These are phyloP conservation scores for Saxicola maurus DNA, from an alignment of 2,797 vertebrate species.

Conservation along the genomic window DNA sequence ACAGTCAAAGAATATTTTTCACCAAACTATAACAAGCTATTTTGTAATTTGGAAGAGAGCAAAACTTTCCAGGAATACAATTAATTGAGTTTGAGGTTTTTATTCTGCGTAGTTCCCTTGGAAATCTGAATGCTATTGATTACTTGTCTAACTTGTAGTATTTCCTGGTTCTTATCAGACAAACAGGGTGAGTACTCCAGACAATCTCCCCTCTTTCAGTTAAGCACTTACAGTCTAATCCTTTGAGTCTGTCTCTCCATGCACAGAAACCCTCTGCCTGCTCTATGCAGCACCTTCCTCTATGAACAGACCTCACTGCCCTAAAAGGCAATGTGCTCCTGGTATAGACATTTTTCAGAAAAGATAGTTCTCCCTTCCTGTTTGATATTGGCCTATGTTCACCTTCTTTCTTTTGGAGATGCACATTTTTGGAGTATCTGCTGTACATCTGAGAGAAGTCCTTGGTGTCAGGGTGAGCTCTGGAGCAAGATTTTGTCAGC, in stretches of 20 bases:
- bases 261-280: neutral
- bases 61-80: constrained; percentile 15
- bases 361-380: neutral
- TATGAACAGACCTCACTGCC: neutral
- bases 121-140: constrained; percentile 40
- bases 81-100: constrained; percentile 9
- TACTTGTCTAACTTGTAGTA: constrained; percentile 32
- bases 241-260: neutral
- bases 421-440: neutral
- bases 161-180: constrained; percentile 24
- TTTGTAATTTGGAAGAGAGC: neutral
- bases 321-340: neutral
- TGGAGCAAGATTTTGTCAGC: neutral
- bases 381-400: neutral
- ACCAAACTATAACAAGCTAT: neutral
- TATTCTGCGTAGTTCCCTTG: neutral
- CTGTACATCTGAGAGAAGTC: neutral
- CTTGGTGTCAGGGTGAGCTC: neutral
- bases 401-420: neutral
- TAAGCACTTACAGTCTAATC: neutral
- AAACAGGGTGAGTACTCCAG: neutral
- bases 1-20: neutral
- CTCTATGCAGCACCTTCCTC: neutral
- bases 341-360: neutral
- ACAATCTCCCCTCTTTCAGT: neutral